Conservation (phyloP, 2,888 invertebrate genomes). For the Blastobasis adustella region DNA sequence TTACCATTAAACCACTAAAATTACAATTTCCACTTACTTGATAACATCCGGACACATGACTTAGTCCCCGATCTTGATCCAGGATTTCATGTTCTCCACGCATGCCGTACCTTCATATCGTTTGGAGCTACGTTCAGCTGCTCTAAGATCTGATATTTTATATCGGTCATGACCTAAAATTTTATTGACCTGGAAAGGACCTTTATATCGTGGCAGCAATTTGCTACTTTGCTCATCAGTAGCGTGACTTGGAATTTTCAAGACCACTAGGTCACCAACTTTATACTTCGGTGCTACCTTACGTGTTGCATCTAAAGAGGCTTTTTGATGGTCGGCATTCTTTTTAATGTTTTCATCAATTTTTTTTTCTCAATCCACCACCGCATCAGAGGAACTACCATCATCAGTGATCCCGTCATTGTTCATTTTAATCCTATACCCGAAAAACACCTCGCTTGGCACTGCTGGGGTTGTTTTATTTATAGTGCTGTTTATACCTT, state of each 20-base stretch:
- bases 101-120: constrained; percentile 9
- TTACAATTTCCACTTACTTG: too few relatives aligned
- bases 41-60: too few relatives aligned
- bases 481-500: constrained; percentile 24
- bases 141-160: constrained; percentile 7
- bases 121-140: constrained; percentile 8
- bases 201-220: constrained; percentile 11
- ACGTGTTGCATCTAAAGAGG: constrained; percentile 13
- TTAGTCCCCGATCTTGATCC: constrained; percentile 11
- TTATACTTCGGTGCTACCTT: constrained; percentile 1
- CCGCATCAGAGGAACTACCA: too few relatives aligned
- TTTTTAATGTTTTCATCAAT: too few relatives aligned
- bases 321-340: constrained; percentile 14
- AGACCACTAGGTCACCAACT: constrained; percentile 10
- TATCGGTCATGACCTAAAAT: constrained; percentile 9
- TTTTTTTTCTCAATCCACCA: too few relatives aligned
- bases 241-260: constrained; percentile 12
- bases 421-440: constrained; percentile 13
- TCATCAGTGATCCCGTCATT: too few relatives aligned
- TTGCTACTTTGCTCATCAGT: constrained; percentile 13
- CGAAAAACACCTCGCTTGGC: constrained; percentile 22
- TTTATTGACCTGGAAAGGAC: constrained; percentile 12
- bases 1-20: too few relatives aligned
- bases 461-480: constrained; percentile 20
- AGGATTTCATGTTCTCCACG: constrained; percentile 13